Evolutionary conservation across 2,888 invertebrate genomes (phyloP), one percentile per base, ranked within the genome.

Genomic region (Drosophila recens): DNA sequence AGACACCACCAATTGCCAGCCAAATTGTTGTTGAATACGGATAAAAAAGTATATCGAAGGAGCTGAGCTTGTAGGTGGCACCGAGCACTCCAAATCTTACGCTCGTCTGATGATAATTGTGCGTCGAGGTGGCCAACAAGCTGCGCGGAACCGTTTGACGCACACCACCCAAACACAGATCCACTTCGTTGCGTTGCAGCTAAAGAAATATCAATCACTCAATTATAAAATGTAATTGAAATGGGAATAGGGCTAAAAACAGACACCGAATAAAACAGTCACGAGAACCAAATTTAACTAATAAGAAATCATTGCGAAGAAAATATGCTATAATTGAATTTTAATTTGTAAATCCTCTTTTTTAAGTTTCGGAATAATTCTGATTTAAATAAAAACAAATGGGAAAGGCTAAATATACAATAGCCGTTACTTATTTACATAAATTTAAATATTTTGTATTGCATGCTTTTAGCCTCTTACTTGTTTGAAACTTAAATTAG

Each of bases 111-210:
- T 83, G 80, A 38, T 86, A 85, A 9, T 75, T 89, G 46, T 79
- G 54, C 2, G 91, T 87, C 2, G 86, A 66, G 4, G 80, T 89
- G 13, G 75, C 80, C 11, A 64, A 0, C 4, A 56, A 17, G 3
- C 67, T 67, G 5, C 79, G 67, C 0, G 42, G 51, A 40, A 67
- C 61, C 15, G 81, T 79, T 58, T 84, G 83, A 0, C 81, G 75
- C 34, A 88, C 75, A 3, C 74, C 85, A 1, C 90, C 91, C 38
- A 90, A 10, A 9, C 79, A 82, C 0, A 91, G 46, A 36, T 86
- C 78, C 3, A 65, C 82, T 13, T 68, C 61, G 9, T 49, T 59
- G 0, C 52, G 56, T 5, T 65, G 49, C 11, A 88, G 42, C 87
- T 88, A 36, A 36, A 30, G 13, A 15, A 20, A 11, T 3, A 43